Evolutionary conservation across 2,113 vertebrate species (phyloP).

Genomic region (Indicator maculatus): DNA sequence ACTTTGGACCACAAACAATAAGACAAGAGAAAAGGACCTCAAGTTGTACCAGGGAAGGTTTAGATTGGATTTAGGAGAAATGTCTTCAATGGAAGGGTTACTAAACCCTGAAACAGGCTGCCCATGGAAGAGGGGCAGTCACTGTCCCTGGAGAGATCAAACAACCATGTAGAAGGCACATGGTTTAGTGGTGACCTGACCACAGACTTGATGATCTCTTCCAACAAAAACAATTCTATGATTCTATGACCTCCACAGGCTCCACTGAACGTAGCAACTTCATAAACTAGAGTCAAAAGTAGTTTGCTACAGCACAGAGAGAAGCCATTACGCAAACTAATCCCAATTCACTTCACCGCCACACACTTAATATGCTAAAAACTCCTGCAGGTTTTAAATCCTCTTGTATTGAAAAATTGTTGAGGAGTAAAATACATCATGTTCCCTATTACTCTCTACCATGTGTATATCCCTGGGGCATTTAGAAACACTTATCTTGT

Average conservation of each 20-base stretch:
- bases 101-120: too few species aligned
- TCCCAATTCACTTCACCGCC: neutral
- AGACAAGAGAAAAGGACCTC: too few species aligned
- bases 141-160: too few species aligned
- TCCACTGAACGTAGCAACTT: neutral
- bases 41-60: too few species aligned
- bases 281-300: neutral
- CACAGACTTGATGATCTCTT: too few species aligned
- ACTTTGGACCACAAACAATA: neutral
- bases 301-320: neutral
- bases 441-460: constrained; percentile 14
- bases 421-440: constrained; percentile 47
- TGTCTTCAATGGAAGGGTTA: too few species aligned
- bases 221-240: too few species aligned
- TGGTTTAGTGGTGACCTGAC: too few species aligned
- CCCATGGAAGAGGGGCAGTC: too few species aligned
- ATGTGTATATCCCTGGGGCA: neutral
- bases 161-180: too few species aligned
- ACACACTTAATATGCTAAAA: neutral
- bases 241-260: neutral
- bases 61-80: too few species aligned
- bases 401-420: constrained; percentile 44
- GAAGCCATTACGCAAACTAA: neutral
- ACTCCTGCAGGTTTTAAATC: constrained; percentile 14
- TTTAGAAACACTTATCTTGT: constrained; percentile 44